phyloP scores from a whole-genome alignment of 2,888 invertebrate genomes.

The Teleogryllus oceanicus region DNA sequence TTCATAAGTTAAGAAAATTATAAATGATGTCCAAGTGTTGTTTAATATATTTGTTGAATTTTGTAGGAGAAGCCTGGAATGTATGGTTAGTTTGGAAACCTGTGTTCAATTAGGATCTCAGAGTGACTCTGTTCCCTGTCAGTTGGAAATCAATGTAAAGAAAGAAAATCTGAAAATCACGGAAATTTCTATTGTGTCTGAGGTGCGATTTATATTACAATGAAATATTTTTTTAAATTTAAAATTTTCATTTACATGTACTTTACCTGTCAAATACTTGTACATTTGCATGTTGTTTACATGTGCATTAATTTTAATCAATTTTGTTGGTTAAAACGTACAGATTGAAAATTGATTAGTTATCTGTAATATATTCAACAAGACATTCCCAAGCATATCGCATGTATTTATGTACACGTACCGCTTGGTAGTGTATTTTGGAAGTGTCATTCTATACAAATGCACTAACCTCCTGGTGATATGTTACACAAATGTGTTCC shows the following conservation, averaged over 20 bases:
- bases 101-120: conserved; percentile 43
- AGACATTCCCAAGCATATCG: too few species aligned
- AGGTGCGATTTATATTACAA: conserved; percentile 37
- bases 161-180: conserved; percentile 41
- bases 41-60: not conserved
- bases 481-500: too few species aligned
- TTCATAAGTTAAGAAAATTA: not conserved
- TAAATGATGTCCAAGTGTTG: too few species aligned
- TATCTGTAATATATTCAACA: not conserved
- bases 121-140: conserved; percentile 42
- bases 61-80: conserved; percentile 41
- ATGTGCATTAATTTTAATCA: too few species aligned
- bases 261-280: too few species aligned
- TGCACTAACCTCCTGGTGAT: too few species aligned
- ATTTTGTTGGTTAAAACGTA: too few species aligned
- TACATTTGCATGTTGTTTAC: too few species aligned
- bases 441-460: too few species aligned
- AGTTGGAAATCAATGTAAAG: conserved; percentile 30
- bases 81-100: conserved; percentile 45
- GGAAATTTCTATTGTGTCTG: conserved; percentile 47
- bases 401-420: too few species aligned
- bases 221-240: not conserved
- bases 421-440: too few species aligned
- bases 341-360: not conserved
- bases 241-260: too few species aligned